Evolutionary conservation across 2,888 invertebrate species (phyloP).

Genomic region (Mythimna lalbum): DNA sequence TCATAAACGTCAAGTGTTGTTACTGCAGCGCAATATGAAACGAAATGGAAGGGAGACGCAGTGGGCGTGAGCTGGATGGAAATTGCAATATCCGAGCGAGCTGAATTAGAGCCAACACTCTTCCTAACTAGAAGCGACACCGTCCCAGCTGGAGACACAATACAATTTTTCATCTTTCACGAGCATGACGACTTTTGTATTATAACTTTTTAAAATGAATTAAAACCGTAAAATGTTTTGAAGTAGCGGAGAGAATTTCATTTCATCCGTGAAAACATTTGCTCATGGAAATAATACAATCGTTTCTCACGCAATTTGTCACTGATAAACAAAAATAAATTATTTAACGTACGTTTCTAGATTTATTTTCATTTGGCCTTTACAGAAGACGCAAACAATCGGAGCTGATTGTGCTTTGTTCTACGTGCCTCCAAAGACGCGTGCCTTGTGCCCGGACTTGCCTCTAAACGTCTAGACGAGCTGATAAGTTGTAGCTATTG

Average conservation of each 20-base stretch:
- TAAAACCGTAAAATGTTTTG: conserved; percentile 36
- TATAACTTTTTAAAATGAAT: conserved; percentile 36
- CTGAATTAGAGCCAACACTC: conserved; percentile 72
- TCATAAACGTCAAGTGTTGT: conserved; percentile 79
- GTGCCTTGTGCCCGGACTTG: not conserved
- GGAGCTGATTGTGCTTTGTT: conserved; percentile 27
- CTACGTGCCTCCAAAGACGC: conserved; percentile 21
- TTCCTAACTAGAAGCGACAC: conserved; percentile 69
- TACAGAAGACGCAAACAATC: conserved; percentile 25
- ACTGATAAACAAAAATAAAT: not conserved
- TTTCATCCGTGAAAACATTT: conserved; percentile 34
- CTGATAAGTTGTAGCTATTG: not conserved
- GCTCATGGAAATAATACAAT: not conserved
- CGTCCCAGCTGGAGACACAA: conserved; percentile 45
- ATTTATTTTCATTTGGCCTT: conserved; percentile 16
- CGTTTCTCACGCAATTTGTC: not conserved
- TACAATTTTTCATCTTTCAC: conserved; percentile 48
- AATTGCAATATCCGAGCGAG: conserved; percentile 86
- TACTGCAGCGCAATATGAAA: conserved; percentile 78
- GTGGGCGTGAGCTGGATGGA: conserved; percentile 79
- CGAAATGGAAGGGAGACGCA: conserved; percentile 80
- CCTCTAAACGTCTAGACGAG: not conserved
- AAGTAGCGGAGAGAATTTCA: conserved; percentile 35
- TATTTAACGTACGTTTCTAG: not conserved
- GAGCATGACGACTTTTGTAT: conserved; percentile 41